phyloP scores from a whole-genome alignment of 2,888 invertebrate genomes.

The Pharmacophagus antenor region DNA sequence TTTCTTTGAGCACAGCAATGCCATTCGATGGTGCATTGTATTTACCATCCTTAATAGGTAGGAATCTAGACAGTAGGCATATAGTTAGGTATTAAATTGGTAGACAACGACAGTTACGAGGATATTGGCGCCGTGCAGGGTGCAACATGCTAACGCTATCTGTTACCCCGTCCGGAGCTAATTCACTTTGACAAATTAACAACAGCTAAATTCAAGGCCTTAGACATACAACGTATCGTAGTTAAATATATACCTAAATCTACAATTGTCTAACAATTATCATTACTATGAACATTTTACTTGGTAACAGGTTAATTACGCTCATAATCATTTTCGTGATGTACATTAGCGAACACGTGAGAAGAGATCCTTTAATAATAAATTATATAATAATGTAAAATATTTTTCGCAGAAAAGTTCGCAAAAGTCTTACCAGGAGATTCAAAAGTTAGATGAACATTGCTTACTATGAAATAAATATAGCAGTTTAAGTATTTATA shows the following conservation, averaged over 20 bases:
- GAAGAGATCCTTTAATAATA: too few relatives aligned
- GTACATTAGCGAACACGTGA: too few relatives aligned
- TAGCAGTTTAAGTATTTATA: too few relatives aligned
- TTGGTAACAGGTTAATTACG: not conserved
- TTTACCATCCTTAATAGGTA: conserved; percentile 48
- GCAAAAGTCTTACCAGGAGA: too few relatives aligned
- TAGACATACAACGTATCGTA: conserved; percentile 33
- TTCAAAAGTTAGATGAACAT: too few relatives aligned
- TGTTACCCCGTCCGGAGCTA: conserved; percentile 75
- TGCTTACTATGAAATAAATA: too few relatives aligned
- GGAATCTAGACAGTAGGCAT: conserved; percentile 53
- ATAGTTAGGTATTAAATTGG: conserved; percentile 74
- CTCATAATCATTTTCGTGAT: too few relatives aligned
- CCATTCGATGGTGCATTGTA: conserved; percentile 20
- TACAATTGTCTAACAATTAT: not conserved
- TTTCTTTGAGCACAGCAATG: not conserved
- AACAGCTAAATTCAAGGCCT: conserved; percentile 72
- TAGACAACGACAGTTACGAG: conserved; percentile 69
- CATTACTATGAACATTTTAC: not conserved
- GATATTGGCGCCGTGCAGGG: conserved; percentile 75
- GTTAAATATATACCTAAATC: conserved; percentile 7
- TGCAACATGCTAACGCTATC: conserved; percentile 78
- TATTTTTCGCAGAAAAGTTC: too few relatives aligned
- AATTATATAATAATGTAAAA: too few relatives aligned
- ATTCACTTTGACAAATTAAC: conserved; percentile 81